These are phyloP conservation scores for Enteromius fasciolatus DNA, from an alignment of 2,797 vertebrate genomes.

Conservation along the genomic window DNA sequence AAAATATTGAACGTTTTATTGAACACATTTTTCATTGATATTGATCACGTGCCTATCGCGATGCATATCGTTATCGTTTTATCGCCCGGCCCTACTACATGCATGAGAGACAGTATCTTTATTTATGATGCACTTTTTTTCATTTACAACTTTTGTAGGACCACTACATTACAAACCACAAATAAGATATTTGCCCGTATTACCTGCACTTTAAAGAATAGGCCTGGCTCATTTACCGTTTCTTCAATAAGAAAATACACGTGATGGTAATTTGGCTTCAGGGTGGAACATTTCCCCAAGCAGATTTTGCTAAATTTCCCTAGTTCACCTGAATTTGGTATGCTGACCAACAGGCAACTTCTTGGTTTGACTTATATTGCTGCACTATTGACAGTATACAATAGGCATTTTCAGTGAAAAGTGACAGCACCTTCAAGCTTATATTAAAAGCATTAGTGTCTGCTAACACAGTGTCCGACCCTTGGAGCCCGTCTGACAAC, in stretches of 20 bases:
- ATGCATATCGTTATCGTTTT: too few relatives aligned
- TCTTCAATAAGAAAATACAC: not conserved
- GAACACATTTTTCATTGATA: too few relatives aligned
- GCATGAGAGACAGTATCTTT: too few relatives aligned
- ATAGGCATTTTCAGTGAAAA: not conserved
- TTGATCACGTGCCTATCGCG: too few relatives aligned
- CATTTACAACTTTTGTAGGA: too few relatives aligned
- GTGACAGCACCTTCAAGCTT: slow-evolving; percentile 4
- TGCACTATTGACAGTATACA: not conserved
- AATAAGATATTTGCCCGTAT: too few relatives aligned
- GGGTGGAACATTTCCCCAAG: not conserved
- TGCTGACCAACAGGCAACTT: not conserved
- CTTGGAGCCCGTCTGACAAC: slow-evolving; percentile 18
- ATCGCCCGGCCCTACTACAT: too few relatives aligned
- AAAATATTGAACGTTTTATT: too few relatives aligned
- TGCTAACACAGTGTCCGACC: not conserved
- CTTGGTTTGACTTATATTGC: not conserved
- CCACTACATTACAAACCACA: too few relatives aligned
- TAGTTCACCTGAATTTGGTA: not conserved
- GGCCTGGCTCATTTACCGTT: too few relatives aligned
- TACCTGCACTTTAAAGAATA: too few relatives aligned
- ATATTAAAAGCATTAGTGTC: not conserved
- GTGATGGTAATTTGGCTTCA: not conserved
- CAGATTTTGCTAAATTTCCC: not conserved
- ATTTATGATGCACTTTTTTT: too few relatives aligned